Base-by-base conservation (phyloP, 2,888 invertebrate genomes). In the Polietes domitor region DNA sequence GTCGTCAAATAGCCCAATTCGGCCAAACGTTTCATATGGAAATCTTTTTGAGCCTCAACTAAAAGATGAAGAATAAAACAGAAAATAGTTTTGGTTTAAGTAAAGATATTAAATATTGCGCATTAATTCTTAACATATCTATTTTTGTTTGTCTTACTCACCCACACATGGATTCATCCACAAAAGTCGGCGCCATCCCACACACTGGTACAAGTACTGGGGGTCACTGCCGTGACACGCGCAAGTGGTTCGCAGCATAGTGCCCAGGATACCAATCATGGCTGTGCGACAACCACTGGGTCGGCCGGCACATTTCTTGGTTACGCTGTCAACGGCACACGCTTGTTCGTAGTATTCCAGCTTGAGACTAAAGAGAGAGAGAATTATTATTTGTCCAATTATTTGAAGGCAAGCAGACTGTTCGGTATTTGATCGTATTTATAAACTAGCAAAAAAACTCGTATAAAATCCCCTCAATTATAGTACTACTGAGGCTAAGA, bases 121-220 rank as follows among this genome's bases (percentile, higher is more conserved):
- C 32, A 5, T 32, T 5, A 53, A 37, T 10, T 61, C 26, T 74
- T 28, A 32, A 2, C 10, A 9, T 10, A 28, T 53, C 2, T 32
- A 17, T 65, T 37, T 28, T 43, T 37, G 58, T 15, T 26, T 58
- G n/a, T 7, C 28, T 24, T 83, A 93, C 96, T 95, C 92, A 98
- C 98, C 97, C 88, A 98, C 97, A 92, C 98, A 98, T 74, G 97
- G 97, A 92, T 98, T 98, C 82, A 97, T 95, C 97, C 98, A 98
- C 50, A 98, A 94, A 53, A 97, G 94, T 81, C 97, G 92, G 89
- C 97, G 97, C 97, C 98, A 98, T 74, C 97, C 97, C 0, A 97
- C 94, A 88, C 98, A 98, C 89, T 97, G 96, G 91, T 97, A 97
- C 43, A 97, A 93, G 91, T 97, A 96, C 50, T 96, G 95, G 89